Base-by-base conservation (phyloP, 2,113 vertebrate species). In the Myocastor coypus region DNA sequence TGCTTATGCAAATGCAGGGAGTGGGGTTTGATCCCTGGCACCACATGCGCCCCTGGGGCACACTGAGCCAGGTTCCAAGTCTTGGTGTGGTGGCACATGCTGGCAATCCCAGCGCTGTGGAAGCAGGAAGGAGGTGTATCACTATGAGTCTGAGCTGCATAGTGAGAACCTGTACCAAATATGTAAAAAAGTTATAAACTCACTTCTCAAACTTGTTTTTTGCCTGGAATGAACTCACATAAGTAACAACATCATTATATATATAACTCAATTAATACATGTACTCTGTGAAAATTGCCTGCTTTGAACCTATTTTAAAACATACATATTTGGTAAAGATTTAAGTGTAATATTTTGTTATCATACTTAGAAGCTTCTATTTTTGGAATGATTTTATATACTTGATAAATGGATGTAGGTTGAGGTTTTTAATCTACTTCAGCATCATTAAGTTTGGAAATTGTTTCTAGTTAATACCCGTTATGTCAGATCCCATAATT, bases 321-420 rank as follows among this genome's bases (percentile, higher is more conserved):
- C 7, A 80, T 24, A 87, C 42, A 80, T 20, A 34, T 34, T 97
- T 92, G 28, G 20, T 73, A 96, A 92, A 57, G 63, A 55, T 81
- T n/a, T n/a, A n/a, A n/a, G n/a, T n/a, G n/a, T n/a, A n/a, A n/a
- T n/a, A 55, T 14, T 17, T 52, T 11, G 14, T 55, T 26, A 19
- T 1, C 66, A 93, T 3, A 0, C 68, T 80, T 91, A 73, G 80
- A 95, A 82, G 2, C 26, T 37, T 87, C 12, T 87, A 52, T 88
- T 87, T 91, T 83, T 55, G 80, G 22, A 94, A 37, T 83, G 1
- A 3, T 83, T 92, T 6, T 90, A 73, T 19, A 42, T 80, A 16
- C 7, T 88, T 63, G 75, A 50, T 11, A 95, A 83, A 80, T 87
- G 1, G 11, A 1, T 89, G 1, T 37, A 30, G 91, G 10, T 26